phyloP scores from a whole-genome alignment of 53 echinoderm and acorn worm species.

The Holothuria leucospilota region DNA sequence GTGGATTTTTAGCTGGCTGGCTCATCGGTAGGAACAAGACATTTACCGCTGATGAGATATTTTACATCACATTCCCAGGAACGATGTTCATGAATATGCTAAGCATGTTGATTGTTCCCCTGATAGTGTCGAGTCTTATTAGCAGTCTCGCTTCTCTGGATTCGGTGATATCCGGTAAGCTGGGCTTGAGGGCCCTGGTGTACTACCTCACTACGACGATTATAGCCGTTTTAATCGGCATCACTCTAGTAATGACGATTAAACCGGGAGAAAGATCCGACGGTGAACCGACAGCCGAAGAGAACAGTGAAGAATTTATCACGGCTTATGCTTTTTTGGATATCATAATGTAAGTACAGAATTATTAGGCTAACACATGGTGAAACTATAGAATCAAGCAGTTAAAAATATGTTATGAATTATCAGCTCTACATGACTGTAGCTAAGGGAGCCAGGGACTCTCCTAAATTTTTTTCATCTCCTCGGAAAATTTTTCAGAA shows the following conservation, averaged over 20 bases:
- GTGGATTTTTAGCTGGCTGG: conserved; percentile 79
- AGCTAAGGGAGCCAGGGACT: too few relatives aligned
- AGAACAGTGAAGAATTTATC: conserved; percentile 68
- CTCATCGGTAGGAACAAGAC: conserved; percentile 65
- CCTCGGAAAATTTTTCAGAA: too few relatives aligned
- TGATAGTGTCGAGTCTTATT: conserved; percentile 83
- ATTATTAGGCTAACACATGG: too few relatives aligned
- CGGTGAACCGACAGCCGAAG: conserved; percentile 50
- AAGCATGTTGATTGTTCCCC: conserved; percentile 87
- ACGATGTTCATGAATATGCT: conserved; percentile 88
- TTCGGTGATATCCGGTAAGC: conserved; percentile 76
- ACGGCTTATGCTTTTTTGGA: conserved; percentile 88
- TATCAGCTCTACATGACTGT: too few relatives aligned
- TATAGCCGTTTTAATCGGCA: conserved; percentile 87
- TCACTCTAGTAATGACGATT: conserved; percentile 80
- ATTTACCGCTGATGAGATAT: conserved; percentile 71
- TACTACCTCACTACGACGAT: conserved; percentile 91
- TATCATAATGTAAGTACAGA: conserved; percentile 77
- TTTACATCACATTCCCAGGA: conserved; percentile 90
- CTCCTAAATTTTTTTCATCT: too few relatives aligned
- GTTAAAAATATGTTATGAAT: too few relatives aligned
- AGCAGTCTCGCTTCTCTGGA: conserved; percentile 86
- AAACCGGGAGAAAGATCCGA: conserved; percentile 70
- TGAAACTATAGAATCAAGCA: too few relatives aligned
- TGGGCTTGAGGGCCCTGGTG: conserved; percentile 81